Evolutionary conservation across 2,888 invertebrate genomes (phyloP).

Genomic region (Diadromus collaris): DNA sequence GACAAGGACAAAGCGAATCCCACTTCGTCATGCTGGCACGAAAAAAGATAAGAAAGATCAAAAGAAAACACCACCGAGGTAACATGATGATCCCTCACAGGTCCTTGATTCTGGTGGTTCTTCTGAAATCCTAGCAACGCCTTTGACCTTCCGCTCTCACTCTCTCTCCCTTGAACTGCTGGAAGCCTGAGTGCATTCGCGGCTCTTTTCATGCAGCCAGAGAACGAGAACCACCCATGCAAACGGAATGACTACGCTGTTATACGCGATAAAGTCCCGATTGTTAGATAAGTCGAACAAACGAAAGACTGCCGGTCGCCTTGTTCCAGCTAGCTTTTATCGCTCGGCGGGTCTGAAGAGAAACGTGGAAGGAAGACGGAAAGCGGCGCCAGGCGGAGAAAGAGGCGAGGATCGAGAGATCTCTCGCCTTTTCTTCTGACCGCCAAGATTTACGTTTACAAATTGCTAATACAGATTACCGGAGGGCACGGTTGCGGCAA

Average conservation of each 20-base stretch:
- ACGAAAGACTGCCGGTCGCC: constrained; percentile 17
- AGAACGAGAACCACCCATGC: constrained; percentile 1
- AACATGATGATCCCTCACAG: constrained; percentile 6
- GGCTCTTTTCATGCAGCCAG: constrained; percentile 1
- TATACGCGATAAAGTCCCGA: constrained; percentile 36
- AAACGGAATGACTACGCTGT: constrained; percentile 16
- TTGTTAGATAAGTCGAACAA: constrained; percentile 15
- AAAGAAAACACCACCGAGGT: neutral
- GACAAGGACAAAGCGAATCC: neutral
- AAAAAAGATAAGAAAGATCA: neutral
- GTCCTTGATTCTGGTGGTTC: constrained; percentile 10
- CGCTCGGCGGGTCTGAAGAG: neutral
- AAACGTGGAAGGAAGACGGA: constrained; percentile 2
- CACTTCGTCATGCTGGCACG: neutral
- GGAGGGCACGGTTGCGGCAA: neutral
- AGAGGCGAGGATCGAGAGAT: constrained; percentile 22
- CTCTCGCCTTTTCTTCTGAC: constrained; percentile 12
- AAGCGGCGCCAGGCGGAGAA: neutral
- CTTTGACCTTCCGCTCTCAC: constrained; percentile 40
- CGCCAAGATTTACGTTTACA: constrained; percentile 38
- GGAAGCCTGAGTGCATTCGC: neutral
- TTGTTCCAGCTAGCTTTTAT: constrained; percentile 25
- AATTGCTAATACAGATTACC: constrained; percentile 39
- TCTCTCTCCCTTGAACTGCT: neutral
- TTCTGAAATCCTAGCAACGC: constrained; percentile 4